These are phyloP conservation scores for Invenusta paracnida DNA, from an alignment of 2,888 invertebrate genomes.

Conservation along the genomic window DNA sequence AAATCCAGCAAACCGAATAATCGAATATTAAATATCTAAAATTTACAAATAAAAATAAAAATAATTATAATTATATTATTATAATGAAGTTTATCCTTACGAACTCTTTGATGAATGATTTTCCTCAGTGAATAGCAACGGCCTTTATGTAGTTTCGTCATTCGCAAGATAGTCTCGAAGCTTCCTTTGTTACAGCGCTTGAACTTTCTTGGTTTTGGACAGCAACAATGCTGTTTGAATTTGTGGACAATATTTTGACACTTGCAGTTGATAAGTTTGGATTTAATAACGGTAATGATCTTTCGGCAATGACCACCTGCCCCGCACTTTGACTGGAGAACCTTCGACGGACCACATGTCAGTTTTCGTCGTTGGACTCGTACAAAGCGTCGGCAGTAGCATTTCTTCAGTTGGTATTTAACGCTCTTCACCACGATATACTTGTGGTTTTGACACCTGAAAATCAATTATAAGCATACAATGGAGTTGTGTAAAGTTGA, in stretches of 20 bases:
- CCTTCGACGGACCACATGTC: neutral
- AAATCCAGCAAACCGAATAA: too few relatives aligned
- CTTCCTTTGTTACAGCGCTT: slow-evolving; percentile 34
- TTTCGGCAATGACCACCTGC: slow-evolving; percentile 3
- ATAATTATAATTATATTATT: too few relatives aligned
- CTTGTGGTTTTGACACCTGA: neutral
- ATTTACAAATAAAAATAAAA: too few relatives aligned
- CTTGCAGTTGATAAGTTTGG: neutral
- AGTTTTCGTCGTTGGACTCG: neutral
- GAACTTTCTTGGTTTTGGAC: slow-evolving; percentile 33
- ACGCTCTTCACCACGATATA: neutral
- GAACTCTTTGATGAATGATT: neutral
- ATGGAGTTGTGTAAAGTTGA: too few relatives aligned
- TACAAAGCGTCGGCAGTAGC: slow-evolving; percentile 2
- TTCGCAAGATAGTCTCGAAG: neutral
- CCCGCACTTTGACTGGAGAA: slow-evolving; percentile 27
- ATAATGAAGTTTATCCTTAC: neutral
- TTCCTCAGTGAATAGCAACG: neutral
- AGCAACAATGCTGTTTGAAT: neutral
- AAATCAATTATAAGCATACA: too few relatives aligned
- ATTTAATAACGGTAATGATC: neutral
- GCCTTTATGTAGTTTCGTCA: slow-evolving; percentile 14
- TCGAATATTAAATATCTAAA: too few relatives aligned
- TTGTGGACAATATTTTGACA: slow-evolving; percentile 10
- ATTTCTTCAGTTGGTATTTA: neutral